phyloP scores from a whole-genome alignment of 2,888 invertebrate genomes.

The Cecidostiba fungosa region DNA sequence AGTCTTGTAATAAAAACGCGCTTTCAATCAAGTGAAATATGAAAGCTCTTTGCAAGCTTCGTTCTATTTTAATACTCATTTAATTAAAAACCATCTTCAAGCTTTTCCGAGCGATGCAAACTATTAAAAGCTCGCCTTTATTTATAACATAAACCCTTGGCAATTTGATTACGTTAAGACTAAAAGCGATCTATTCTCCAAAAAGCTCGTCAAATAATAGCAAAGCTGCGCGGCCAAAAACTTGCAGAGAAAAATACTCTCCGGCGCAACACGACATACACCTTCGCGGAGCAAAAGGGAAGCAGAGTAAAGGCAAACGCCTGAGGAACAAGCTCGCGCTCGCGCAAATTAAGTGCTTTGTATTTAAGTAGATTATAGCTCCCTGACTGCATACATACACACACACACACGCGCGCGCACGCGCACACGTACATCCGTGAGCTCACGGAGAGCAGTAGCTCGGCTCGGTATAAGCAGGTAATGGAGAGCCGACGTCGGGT shows the following conservation, averaged over 20 bases:
- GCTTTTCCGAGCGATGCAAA: no score
- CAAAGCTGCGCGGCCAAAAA: no score
- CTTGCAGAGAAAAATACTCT: no score
- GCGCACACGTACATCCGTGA: neutral
- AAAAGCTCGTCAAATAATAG: no score
- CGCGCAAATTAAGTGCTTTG: slow-evolving; percentile 39
- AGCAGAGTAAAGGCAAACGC: neutral
- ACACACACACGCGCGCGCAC: neutral
- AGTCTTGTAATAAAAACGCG: no score
- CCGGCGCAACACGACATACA: no score
- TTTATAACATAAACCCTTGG: no score
- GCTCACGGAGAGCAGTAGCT: neutral
- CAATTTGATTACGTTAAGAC: no score
- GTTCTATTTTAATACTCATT: neutral
- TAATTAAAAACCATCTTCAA: no score
- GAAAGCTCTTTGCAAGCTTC: neutral
- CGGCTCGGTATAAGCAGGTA: slow-evolving; percentile 16
- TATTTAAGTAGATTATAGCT: slow-evolving; percentile 51
- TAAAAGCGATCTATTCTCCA: no score
- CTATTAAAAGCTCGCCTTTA: no score
- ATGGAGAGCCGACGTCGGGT: slow-evolving; percentile 35
- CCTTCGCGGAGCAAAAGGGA: no score
- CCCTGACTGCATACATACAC: neutral
- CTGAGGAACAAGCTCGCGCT: neutral
- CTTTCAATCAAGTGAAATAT: neutral